These are phyloP conservation scores for Poecilia gillii DNA, from an alignment of 2,797 vertebrate species.

Conservation along the genomic window DNA sequence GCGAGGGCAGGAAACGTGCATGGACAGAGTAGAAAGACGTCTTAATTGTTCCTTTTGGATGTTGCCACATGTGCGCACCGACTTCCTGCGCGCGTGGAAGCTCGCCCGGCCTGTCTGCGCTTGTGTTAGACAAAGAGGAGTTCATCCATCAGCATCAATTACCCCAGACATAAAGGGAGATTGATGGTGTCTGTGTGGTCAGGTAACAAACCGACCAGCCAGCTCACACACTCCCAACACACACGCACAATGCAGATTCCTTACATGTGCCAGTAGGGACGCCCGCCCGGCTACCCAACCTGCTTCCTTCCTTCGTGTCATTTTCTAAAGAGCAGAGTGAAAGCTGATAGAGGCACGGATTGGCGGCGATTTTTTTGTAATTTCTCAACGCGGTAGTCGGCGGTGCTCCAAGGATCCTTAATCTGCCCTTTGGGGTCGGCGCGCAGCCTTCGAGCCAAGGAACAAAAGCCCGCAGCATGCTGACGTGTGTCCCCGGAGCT, in stretches of 20 bases:
- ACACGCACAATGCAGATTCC: constrained; percentile 47
- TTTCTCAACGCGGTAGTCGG: constrained; percentile 46
- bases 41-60: constrained; percentile 19
- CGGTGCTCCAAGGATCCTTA: constrained; percentile 34
- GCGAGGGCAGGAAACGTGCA: constrained; percentile 82
- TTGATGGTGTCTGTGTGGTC: constrained; percentile 75
- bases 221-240: constrained; percentile 42
- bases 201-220: constrained; percentile 61
- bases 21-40: neutral
- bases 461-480: constrained; percentile 68
- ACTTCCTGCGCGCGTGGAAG: constrained; percentile 15
- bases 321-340: constrained; percentile 40
- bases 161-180: constrained; percentile 59
- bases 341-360: constrained; percentile 45
- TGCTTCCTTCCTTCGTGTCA: constrained; percentile 20
- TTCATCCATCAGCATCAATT: constrained; percentile 66
- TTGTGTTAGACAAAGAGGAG: constrained; percentile 41
- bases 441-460: constrained; percentile 47
- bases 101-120: constrained; percentile 17
- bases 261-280: constrained; percentile 54
- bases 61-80: constrained; percentile 3
- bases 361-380: constrained; percentile 50
- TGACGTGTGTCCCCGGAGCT: constrained; percentile 73
- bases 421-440: constrained; percentile 52
- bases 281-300: constrained; percentile 45